Evolutionary conservation across 1,140 invertebrate species (phyloP).

Genomic region (Caenorhabditis elegans): WBcel235 BX284606.5:5822001-5822500

Average conservation of each 20-base stretch:
- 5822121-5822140: not conserved
- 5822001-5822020: constrained; percentile 28
- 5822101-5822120: not conserved
- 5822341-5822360: constrained; percentile 1
- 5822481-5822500: not conserved
- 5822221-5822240: constrained; percentile 12
- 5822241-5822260: constrained; percentile 6
- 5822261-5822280: not conserved
- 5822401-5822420: not conserved
- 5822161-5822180: no score
- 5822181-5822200: not conserved
- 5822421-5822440: not conserved
- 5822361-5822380: not conserved
- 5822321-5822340: not conserved
- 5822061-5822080: not conserved
- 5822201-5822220: not conserved
- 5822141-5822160: not conserved
- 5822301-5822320: constrained; percentile 14
- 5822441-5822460: not conserved
- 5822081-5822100: not conserved
- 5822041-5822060: not conserved
- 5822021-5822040: not conserved
- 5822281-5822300: constrained; percentile 8
- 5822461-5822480: not conserved
- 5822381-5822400: not conserved